Evolutionary conservation across 2,797 vertebrate genomes (phyloP), one percentile per base, ranked within the genome.

Genomic region (Sphenodon punctatus): DNA sequence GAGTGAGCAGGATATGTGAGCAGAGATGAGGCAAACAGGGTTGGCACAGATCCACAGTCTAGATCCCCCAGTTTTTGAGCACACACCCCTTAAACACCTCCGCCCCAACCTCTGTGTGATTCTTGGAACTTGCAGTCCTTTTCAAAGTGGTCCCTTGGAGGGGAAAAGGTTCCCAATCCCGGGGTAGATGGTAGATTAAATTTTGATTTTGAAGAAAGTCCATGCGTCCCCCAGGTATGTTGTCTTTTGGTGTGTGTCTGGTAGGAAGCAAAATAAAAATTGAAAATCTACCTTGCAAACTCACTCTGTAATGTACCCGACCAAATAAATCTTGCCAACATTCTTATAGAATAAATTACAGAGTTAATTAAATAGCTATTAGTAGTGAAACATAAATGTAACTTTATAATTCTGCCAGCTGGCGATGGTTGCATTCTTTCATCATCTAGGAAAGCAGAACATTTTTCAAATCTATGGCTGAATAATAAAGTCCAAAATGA

Each of bases 331-430:
- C 76, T 60, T 66, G 25, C n/a, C 34, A 63, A 72, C 59, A 56
- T 3, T 64, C 67, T 80, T 74, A 75, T 42, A 89, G 83, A 85
- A 84, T 87, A 61, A 83, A 76, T 82, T 76, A 74, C 27, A 39
- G 60, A 85, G 78, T 84, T 86, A 90, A 78, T 46, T 84, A 85
- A 83, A 80, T 77, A 86, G 60, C 82, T 84, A 78, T 85, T 87
- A 79, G 69, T 70, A 82, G 87, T 72, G 67, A 90, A 85, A 76
- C 61, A 60, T 48, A 86, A 90, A 88, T 64, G 13, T 61, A 89
- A 88, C 80, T 89, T 82, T 34, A 78, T 53, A 59, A 49, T 77
- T 80, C 69, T 86, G 83, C 92, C 92, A 94, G 89, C 87, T 94
- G 90, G 91, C 86, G 89, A 75, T 78, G 65, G 69, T 77, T 88